Conservation (phyloP, 2,113 vertebrate species). For the Charina bottae region DNA sequence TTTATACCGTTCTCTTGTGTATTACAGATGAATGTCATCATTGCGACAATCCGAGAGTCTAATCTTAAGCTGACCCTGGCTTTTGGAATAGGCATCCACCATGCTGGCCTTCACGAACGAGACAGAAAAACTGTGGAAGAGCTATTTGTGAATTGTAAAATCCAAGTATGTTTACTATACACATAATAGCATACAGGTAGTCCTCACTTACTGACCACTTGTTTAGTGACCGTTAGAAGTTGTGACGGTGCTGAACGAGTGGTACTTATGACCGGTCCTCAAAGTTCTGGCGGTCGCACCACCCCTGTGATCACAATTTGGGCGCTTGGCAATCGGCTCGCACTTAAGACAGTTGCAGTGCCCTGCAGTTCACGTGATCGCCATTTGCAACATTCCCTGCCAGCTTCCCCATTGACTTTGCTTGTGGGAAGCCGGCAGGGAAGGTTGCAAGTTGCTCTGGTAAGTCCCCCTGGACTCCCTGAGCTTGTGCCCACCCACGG, state of each 20-base stretch:
- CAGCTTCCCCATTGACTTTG: background rate
- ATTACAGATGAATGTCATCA: slow-evolving; percentile 90
- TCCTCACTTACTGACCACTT: background rate
- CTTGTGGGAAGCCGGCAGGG: background rate
- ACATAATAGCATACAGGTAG: background rate
- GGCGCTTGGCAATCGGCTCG: background rate
- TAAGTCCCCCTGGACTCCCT: background rate
- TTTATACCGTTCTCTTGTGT: slow-evolving; percentile 38
- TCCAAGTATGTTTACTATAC: slow-evolving; percentile 82
- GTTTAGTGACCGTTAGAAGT: slow-evolving; percentile 48
- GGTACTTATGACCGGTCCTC: background rate
- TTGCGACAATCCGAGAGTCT: slow-evolving; percentile 89
- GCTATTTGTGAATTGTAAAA: slow-evolving; percentile 97
- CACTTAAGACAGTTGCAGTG: background rate
- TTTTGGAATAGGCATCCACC: slow-evolving; percentile 97
- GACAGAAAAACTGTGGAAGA: slow-evolving; percentile 97
- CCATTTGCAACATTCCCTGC: background rate
- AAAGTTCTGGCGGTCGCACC: background rate
- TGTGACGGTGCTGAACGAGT: slow-evolving; percentile 12
- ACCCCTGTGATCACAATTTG: background rate
- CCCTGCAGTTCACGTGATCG: background rate
- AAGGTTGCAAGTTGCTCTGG: background rate
- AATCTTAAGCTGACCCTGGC: slow-evolving; percentile 96
- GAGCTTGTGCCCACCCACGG: background rate
- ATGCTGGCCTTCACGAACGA: slow-evolving; percentile 93